A percentile compares a stretch with the other conserved stretches of the same genome.
Evolutionary conservation across 2,888 invertebrate genomes (phyloP).

Genomic region (Acrocyrtus sp.): DNA sequence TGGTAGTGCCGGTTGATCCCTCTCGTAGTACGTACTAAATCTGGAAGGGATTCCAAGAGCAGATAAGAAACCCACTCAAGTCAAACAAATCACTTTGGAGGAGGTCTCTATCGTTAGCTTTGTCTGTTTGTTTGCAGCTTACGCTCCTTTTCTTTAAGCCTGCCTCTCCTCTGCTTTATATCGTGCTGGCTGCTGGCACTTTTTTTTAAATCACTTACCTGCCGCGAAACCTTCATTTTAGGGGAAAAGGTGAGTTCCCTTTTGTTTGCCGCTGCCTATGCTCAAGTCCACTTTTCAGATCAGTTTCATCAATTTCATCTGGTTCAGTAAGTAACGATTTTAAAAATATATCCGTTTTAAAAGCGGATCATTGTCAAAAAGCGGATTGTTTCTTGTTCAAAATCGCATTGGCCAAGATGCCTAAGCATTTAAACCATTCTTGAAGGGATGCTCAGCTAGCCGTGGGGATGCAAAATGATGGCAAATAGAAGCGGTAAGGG

Average conservation of each 20-base stretch:
- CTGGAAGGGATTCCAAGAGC: background rate
- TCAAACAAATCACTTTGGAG: conserved; percentile 41
- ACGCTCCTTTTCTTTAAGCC: background rate
- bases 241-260: conserved; percentile 20
- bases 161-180: background rate
- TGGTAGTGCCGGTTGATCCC: background rate
- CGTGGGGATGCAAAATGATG: no score
- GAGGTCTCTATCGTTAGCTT: conserved; percentile 35
- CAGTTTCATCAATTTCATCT: conserved; percentile 45
- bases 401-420: background rate
- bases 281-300: conserved; percentile 22
- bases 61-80: conserved; percentile 29
- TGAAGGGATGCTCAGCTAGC: no score
- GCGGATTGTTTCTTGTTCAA: conserved; percentile 40
- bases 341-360: conserved; percentile 38
- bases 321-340: conserved; percentile 31
- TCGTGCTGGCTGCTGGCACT: no score
- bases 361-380: conserved; percentile 50
- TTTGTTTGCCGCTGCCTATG: conserved; percentile 2
- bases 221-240: conserved; percentile 31
- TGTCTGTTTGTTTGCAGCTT: background rate
- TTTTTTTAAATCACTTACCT: conserved; percentile 49
- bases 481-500: no score
- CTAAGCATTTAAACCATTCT: no score
- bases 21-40: background rate